phyloP scores from a whole-genome alignment of 2,113 vertebrate genomes.

The Urocolius indicus region DNA sequence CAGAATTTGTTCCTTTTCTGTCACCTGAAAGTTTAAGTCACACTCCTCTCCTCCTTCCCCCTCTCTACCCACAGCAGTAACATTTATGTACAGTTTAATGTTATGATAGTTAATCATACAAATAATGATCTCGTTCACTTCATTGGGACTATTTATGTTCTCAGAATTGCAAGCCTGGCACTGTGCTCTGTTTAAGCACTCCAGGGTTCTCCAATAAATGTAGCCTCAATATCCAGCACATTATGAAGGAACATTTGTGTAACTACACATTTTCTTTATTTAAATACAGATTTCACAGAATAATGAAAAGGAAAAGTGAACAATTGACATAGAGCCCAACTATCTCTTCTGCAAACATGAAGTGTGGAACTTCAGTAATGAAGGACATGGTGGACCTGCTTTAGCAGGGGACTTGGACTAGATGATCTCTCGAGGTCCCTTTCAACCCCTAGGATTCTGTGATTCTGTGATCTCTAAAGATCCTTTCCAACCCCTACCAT shows the following conservation, averaged over 20 bases:
- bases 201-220: not conserved
- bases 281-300: not conserved
- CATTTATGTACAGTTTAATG: slow-evolving; percentile 41
- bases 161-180: not conserved
- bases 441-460: no score
- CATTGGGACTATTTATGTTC: slow-evolving; percentile 30
- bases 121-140: slow-evolving; percentile 55
- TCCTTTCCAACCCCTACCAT: no score
- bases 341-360: not conserved
- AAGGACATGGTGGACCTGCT: no score
- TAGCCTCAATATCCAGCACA: not conserved
- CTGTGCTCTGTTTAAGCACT: not conserved
- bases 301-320: not conserved
- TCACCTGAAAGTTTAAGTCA: slow-evolving; percentile 61
- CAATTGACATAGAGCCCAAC: not conserved
- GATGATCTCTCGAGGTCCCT: no score
- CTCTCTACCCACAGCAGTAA: slow-evolving; percentile 54
- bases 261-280: not conserved
- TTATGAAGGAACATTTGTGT: not conserved
- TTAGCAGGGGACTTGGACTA: no score
- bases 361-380: not conserved
- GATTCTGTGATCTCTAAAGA: no score
- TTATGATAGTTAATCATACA: slow-evolving; percentile 60
- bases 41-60: slow-evolving; percentile 38
- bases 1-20: slow-evolving; percentile 39